Evolutionary conservation across 2,113 vertebrate genomes (phyloP).

Genomic region (Platichthys stellatus): DNA sequence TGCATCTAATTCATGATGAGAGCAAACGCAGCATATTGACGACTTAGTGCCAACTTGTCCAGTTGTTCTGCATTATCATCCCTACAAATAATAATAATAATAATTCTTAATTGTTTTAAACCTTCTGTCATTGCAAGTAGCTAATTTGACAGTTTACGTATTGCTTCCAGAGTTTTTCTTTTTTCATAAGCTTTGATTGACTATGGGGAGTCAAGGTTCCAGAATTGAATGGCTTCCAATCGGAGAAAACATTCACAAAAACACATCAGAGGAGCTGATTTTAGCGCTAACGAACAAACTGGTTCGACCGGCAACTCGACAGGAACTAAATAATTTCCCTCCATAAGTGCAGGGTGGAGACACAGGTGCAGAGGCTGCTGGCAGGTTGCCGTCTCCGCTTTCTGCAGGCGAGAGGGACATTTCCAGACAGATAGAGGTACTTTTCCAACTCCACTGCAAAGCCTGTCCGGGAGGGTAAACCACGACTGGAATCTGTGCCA

Average conservation of each 20-base stretch:
- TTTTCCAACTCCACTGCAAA: slow-evolving; percentile 49
- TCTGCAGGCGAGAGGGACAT: slow-evolving; percentile 33
- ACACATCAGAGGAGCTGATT: slow-evolving; percentile 31
- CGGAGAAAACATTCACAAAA: slow-evolving; percentile 6
- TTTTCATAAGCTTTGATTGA: not conserved
- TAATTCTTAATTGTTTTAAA: not conserved
- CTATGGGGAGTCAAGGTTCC: not conserved
- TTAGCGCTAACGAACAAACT: slow-evolving; percentile 44
- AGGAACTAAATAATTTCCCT: slow-evolving; percentile 32
- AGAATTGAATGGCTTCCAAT: not conserved
- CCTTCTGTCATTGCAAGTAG: no score
- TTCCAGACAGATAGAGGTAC: slow-evolving; percentile 50
- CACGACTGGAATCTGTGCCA: slow-evolving; percentile 40
- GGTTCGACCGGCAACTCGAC: slow-evolving; percentile 46
- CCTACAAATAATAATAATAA: not conserved
- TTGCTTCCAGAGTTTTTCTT: not conserved
- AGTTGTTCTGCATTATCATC: not conserved
- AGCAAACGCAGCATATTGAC: not conserved
- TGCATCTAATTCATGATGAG: not conserved
- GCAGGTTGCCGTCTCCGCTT: slow-evolving; percentile 18
- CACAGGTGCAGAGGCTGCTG: slow-evolving; percentile 43
- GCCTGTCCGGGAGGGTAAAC: slow-evolving; percentile 21
- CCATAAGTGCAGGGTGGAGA: slow-evolving; percentile 41
- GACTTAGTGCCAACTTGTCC: not conserved
- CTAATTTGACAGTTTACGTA: not conserved